These are phyloP conservation scores for Orthonyx spaldingii DNA, from an alignment of 2,113 vertebrate genomes.

Conservation along the genomic window DNA sequence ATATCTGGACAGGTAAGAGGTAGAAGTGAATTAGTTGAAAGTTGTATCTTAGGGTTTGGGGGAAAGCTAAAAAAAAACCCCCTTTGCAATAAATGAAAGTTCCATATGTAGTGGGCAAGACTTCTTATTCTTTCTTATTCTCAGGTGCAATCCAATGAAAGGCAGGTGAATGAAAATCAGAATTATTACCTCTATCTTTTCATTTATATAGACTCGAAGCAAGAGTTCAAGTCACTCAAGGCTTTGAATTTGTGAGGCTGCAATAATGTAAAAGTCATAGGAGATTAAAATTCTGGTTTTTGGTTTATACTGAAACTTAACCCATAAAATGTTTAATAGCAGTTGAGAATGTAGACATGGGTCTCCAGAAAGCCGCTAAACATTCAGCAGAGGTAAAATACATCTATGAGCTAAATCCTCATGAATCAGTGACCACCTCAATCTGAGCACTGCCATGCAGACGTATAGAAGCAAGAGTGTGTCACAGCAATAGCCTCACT, in stretches of 20 bases:
- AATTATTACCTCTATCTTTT: not conserved
- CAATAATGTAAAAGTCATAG: not conserved
- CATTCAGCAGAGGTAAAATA: not conserved
- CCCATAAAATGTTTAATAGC: not conserved
- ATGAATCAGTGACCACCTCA: not conserved
- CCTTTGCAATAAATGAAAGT: not conserved
- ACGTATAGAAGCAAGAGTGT: not conserved
- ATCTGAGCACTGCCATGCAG: not conserved
- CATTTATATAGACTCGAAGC: not conserved
- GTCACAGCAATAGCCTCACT: not conserved
- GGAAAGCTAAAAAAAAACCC: not conserved
- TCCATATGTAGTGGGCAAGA: not conserved
- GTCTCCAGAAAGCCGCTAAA: not conserved
- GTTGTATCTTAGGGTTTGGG: not conserved
- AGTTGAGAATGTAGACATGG: not conserved
- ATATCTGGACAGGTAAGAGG: not conserved
- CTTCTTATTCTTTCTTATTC: not conserved
- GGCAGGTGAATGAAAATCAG: not conserved
- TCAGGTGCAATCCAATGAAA: not conserved
- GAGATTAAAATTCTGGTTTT: not conserved
- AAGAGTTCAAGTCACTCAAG: not conserved
- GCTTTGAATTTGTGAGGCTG: not conserved
- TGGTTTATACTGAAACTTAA: not conserved
- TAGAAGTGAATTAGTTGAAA: not conserved
- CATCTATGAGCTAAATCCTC: not conserved